These are phyloP conservation scores for Empidonax alnorum DNA, from an alignment of 2,113 vertebrate genomes.

Conservation along the genomic window DNA sequence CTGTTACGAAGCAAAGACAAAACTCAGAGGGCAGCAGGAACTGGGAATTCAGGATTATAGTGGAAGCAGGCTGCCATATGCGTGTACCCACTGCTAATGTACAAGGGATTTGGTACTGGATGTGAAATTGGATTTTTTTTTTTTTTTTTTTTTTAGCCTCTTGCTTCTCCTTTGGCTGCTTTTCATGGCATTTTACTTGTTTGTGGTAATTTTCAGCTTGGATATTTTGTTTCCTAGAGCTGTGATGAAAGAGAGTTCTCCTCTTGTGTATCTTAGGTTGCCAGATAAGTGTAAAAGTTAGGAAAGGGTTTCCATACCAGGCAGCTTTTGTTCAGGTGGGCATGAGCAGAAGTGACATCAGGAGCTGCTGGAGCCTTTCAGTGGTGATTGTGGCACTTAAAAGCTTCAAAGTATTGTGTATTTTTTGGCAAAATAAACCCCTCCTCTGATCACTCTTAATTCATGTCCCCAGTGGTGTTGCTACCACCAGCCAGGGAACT, in stretches of 20 bases:
- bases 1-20: not conserved
- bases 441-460: not conserved
- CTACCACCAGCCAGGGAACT: not conserved
- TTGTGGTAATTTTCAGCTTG: not conserved
- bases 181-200: not conserved
- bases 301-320: not conserved
- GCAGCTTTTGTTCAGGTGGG: not conserved
- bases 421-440: not conserved
- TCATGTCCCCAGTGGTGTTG: not conserved
- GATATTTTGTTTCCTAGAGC: not conserved
- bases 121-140: not conserved
- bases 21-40: not conserved
- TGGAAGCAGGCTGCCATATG: fast-evolving
- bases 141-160: not conserved
- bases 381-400: not conserved
- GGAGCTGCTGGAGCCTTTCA: not conserved
- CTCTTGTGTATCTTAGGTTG: not conserved
- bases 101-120: not conserved
- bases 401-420: not conserved
- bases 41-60: not conserved
- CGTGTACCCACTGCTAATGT: not conserved
- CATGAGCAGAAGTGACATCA: not conserved
- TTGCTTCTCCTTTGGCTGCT: not conserved
- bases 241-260: not conserved
- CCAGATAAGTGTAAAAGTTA: not conserved